Conservation (phyloP, 2,113 vertebrate species). For the Gavialis gangeticus region DNA sequence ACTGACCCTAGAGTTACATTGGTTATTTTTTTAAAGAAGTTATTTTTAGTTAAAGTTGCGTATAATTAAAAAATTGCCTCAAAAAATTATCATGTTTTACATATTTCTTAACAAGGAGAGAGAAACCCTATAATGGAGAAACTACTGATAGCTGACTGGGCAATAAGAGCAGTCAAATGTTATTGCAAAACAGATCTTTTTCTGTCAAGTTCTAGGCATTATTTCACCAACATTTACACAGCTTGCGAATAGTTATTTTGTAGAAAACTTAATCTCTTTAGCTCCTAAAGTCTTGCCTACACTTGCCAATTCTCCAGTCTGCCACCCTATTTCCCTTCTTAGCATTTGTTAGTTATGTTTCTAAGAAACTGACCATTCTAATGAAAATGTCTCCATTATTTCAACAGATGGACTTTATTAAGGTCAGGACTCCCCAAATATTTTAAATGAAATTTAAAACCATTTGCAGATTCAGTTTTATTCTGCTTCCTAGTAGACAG, state of each 20-base stretch:
- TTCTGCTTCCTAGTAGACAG: neutral
- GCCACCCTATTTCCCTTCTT: neutral
- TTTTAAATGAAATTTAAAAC: neutral
- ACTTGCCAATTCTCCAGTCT: neutral
- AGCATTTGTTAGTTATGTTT: neutral
- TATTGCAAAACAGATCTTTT: neutral
- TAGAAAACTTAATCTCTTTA: neutral
- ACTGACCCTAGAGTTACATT: neutral
- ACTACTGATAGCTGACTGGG: neutral
- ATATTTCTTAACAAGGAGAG: neutral
- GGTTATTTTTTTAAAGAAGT: neutral
- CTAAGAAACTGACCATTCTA: neutral
- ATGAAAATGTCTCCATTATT: neutral
- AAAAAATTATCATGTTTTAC: neutral
- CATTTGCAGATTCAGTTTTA: neutral
- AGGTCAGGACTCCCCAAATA: neutral
- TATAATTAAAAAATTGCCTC: neutral
- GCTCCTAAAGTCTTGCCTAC: neutral
- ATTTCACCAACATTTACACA: neutral
- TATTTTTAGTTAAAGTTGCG: neutral
- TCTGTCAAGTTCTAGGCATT: neutral
- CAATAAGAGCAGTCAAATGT: neutral
- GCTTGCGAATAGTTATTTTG: too few species aligned
- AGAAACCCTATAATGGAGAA: neutral
- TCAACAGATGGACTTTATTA: neutral